A percentile compares a stretch with the other conserved stretches of the same genome.
These are phyloP conservation scores for Micropoecilia bifurca DNA, from an alignment of 2,797 vertebrate genomes.

Conservation along the genomic window DNA sequence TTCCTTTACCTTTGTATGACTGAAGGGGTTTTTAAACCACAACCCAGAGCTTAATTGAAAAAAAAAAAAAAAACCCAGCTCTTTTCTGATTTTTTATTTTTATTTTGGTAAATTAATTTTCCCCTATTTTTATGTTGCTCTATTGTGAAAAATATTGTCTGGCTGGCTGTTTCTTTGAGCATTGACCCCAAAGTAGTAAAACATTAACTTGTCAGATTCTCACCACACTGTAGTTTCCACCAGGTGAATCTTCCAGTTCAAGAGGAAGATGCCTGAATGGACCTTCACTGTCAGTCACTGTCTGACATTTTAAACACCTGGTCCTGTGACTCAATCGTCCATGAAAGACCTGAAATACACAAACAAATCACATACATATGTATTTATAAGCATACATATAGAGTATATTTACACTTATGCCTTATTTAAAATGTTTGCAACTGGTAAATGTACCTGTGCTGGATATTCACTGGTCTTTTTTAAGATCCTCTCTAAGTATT, in stretches of 20 bases:
- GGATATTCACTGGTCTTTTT: slow-evolving; percentile 27
- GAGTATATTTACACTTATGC: background rate
- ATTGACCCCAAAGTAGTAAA: too few species aligned
- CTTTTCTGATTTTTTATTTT: too few species aligned
- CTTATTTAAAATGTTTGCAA: background rate
- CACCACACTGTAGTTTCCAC: slow-evolving; percentile 63
- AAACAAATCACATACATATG: background rate
- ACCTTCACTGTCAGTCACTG: background rate
- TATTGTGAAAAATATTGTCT: too few species aligned
- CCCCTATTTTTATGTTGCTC: too few species aligned
- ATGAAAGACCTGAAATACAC: slow-evolving; percentile 64
- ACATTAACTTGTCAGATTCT: slow-evolving; percentile 2
- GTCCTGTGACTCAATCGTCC: slow-evolving; percentile 55
- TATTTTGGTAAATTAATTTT: too few species aligned
- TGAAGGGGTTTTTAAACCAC: too few species aligned
- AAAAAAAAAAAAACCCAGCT: too few species aligned
- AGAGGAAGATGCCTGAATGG: slow-evolving; percentile 72
- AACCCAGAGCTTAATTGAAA: too few species aligned
- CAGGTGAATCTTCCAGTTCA: slow-evolving; percentile 25
- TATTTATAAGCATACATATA: background rate
- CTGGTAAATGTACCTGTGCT: slow-evolving; percentile 52
- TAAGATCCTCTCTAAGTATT: slow-evolving; percentile 77
- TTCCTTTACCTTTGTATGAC: background rate
- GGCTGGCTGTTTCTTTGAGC: too few species aligned
- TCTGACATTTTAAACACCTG: slow-evolving; percentile 13